phyloP scores from a whole-genome alignment of 1,140 invertebrate genomes.

The Trinorchestia longiramus region DNA sequence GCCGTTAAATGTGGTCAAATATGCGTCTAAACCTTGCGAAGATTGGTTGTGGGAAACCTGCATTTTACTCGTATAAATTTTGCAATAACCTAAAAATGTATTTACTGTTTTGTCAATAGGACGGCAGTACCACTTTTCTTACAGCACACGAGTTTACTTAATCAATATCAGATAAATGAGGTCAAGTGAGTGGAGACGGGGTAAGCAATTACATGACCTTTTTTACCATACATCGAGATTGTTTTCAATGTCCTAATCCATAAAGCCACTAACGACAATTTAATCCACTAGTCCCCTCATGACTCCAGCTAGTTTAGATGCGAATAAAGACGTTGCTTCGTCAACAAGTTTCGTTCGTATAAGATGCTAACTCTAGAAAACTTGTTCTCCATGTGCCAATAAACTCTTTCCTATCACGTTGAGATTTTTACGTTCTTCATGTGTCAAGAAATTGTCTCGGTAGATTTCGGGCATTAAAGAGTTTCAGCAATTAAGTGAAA shows the following conservation, averaged over 20 bases:
- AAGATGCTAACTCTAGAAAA: neutral
- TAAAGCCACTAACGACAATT: neutral
- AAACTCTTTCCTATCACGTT: neutral
- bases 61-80: too few species aligned
- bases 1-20: too few species aligned
- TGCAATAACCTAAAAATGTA: too few species aligned
- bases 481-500: neutral
- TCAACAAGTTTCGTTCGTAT: neutral
- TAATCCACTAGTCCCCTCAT: neutral
- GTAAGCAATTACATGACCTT: neutral
- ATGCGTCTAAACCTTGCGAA: too few species aligned
- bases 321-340: neutral
- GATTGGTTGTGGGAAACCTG: too few species aligned
- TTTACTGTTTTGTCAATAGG: too few species aligned
- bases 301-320: neutral
- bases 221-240: neutral
- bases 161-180: neutral
- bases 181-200: neutral
- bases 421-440: neutral
- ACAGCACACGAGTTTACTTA: neutral
- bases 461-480: neutral
- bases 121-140: too few species aligned
- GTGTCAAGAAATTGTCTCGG: neutral
- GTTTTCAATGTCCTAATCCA: neutral
- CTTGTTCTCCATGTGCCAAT: neutral